A percentile compares a stretch with the other conserved stretches of the same genome.
These are phyloP conservation scores for Ceyx cyanopectus DNA, from an alignment of 2,113 vertebrate genomes.

Conservation along the genomic window DNA sequence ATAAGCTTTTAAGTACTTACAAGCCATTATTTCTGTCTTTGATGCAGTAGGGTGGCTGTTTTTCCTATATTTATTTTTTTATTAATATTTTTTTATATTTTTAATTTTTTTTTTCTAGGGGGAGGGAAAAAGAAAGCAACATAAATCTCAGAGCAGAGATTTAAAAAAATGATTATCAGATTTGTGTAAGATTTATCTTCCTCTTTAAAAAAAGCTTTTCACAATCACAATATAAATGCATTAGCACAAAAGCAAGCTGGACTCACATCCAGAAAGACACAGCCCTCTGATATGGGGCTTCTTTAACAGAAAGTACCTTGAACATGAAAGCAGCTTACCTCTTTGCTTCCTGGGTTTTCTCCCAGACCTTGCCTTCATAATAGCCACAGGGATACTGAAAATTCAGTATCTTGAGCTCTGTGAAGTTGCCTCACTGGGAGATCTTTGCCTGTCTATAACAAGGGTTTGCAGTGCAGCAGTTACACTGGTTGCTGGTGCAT, in stretches of 20 bases:
- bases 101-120: not conserved
- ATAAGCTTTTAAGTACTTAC: conserved; percentile 83
- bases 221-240: conserved; percentile 48
- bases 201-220: conserved; percentile 65
- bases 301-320: conserved; percentile 1
- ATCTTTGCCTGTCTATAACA: not conserved
- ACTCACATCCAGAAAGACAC: not conserved
- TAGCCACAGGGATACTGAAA: not conserved
- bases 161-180: conserved; percentile 78
- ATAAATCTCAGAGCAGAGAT: conserved; percentile 72
- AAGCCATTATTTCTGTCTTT: conserved; percentile 77
- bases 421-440: not conserved
- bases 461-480: not conserved
- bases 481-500: not conserved
- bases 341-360: not conserved
- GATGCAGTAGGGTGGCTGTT: conserved; percentile 41
- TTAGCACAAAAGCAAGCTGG: conserved; percentile 53
- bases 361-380: not conserved
- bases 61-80: not conserved
- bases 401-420: not conserved
- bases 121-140: not conserved
- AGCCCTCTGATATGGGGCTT: not conserved
- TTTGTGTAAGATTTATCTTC: conserved; percentile 77
- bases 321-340: conserved; percentile 26
- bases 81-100: not conserved